A percentile compares a stretch with the other conserved stretches of the same genome.
Evolutionary conservation across 1,140 invertebrate species (phyloP).

Genomic region (Maniola jurtina): DNA sequence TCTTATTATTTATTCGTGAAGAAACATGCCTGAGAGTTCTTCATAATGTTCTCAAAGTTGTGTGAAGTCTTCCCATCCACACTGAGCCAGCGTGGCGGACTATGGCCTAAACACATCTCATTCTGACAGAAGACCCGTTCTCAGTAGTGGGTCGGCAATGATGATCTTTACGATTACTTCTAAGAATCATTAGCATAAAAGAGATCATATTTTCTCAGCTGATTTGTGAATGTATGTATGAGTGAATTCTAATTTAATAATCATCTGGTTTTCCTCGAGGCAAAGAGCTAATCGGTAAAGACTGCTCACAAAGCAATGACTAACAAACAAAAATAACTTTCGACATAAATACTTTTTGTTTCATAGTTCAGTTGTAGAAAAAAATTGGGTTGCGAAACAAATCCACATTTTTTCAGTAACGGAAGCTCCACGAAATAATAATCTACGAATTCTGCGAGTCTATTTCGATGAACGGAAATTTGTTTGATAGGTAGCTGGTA

Average conservation of each 20-base stretch:
- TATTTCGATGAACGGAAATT: background rate
- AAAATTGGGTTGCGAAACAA: background rate
- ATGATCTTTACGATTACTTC: background rate
- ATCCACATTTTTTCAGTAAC: background rate
- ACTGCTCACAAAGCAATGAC: background rate
- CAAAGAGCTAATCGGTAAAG: background rate
- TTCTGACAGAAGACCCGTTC: no score
- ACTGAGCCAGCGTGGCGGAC: no score
- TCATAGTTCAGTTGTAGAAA: background rate
- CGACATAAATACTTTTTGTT: background rate
- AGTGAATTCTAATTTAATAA: conserved; percentile 20
- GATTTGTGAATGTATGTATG: conserved; percentile 12
- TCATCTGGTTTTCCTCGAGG: conserved; percentile 16
- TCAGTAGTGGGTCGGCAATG: no score
- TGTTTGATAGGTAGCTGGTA: background rate
- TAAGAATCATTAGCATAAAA: conserved; percentile 3
- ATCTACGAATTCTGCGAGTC: no score
- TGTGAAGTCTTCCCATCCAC: no score
- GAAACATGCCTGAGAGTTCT: no score
- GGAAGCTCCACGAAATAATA: background rate
- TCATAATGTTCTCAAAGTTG: no score
- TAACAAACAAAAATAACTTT: conserved; percentile 8
- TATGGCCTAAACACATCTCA: no score
- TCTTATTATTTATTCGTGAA: no score
- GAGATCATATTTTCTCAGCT: conserved; percentile 10